Conservation (phyloP, 2,113 vertebrate genomes). For the Cariama cristata region DNA sequence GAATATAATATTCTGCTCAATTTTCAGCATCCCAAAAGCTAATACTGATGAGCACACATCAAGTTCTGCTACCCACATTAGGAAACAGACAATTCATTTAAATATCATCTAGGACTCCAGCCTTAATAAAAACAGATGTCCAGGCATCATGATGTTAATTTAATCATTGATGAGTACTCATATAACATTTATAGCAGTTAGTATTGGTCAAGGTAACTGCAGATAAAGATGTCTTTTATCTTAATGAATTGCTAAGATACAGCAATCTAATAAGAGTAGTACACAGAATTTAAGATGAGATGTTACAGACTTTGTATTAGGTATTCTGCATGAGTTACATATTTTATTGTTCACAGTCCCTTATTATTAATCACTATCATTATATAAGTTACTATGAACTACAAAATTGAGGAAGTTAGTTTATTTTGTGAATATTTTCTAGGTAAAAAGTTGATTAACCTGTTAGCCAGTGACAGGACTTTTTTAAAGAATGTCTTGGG, state of each 20-base stretch:
- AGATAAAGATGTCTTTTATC: not conserved
- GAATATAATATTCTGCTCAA: not conserved
- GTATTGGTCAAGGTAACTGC: not conserved
- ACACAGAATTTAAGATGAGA: not conserved
- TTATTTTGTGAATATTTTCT: not conserved
- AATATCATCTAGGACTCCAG: not conserved
- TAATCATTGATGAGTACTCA: not conserved
- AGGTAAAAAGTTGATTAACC: not conserved
- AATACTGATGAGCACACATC: not conserved
- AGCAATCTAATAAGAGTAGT: not conserved
- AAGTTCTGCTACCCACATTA: not conserved
- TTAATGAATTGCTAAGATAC: not conserved
- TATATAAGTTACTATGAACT: not conserved
- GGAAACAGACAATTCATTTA: not conserved
- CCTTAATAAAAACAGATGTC: not conserved
- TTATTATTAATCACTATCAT: not conserved
- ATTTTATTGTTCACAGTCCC: not conserved
- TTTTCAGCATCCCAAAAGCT: not conserved
- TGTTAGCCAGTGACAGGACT: rapidly evolving
- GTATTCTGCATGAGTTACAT: not conserved
- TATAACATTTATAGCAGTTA: not conserved
- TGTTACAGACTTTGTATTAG: not conserved
- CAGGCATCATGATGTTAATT: slow-evolving; percentile 3
- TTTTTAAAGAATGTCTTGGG: not conserved
- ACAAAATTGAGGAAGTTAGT: not conserved